Percentiles rank a stretch among this genome's conserved stretches.
Evolutionary conservation across 2,113 vertebrate species (phyloP).

Genomic region (Dasyprocta punctata): DNA sequence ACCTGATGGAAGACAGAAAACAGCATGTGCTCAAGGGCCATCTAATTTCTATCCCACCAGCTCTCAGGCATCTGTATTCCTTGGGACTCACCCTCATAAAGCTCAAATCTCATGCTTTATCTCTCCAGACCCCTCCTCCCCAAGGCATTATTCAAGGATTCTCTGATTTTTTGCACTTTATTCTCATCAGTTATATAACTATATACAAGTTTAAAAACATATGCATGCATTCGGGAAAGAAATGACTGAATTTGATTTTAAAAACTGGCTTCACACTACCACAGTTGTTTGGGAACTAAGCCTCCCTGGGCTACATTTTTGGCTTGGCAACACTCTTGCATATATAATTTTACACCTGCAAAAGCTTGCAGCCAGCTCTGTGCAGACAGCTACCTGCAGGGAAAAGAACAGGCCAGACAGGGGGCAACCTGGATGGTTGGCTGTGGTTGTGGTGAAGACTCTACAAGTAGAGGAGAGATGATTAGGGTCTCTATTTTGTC

Average conservation of each 20-base stretch:
- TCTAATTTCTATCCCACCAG: not conserved
- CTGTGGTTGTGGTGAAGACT: not conserved
- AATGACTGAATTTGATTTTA: constrained; percentile 71
- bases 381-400: constrained; percentile 69
- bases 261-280: constrained; percentile 75
- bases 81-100: not conserved
- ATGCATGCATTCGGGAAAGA: not conserved
- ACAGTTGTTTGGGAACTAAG: constrained; percentile 73
- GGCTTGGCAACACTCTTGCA: constrained; percentile 70
- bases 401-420: not conserved
- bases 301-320: constrained; percentile 72
- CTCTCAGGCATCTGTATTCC: not conserved
- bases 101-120: not conserved
- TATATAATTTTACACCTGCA: constrained; percentile 81
- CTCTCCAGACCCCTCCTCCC: not conserved
- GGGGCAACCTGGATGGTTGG: not conserved
- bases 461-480: not conserved
- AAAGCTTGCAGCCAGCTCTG: constrained; percentile 53
- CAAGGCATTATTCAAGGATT: constrained; percentile 37
- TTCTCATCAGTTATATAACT: constrained; percentile 70
- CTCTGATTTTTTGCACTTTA: constrained; percentile 38
- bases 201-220: constrained; percentile 72
- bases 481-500: not conserved
- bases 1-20: not conserved
- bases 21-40: not conserved